Base-by-base conservation (phyloP, 2,113 vertebrate genomes). In the Rhabdornis inornatus region DNA sequence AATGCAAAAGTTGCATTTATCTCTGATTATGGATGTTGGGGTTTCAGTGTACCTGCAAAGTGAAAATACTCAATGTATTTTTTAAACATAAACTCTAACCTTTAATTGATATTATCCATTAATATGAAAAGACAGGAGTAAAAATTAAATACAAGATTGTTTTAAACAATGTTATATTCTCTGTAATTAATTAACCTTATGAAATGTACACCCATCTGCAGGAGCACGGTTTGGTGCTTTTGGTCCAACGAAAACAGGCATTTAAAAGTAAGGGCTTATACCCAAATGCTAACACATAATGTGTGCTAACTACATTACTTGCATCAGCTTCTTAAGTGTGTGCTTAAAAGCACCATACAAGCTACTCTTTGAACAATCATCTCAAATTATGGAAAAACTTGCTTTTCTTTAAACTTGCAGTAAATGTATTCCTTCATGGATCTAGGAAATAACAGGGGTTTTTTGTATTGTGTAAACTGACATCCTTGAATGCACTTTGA, bases 21-120 rank as follows among this genome's bases (percentile, higher is more conserved):
- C 98, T 98, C 98, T 98, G 98, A 97, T 94, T 96, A 98, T 98
- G 98, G 98, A 98, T 98, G 98, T 94, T 97, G 98, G 97, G 90
- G 94, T 97, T 97, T 97, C 92, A 94, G 61, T 90, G 64, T 84
- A 94, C 86, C 42, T 93, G 47, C 87, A 94, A 96, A 94, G 50
- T 65, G 33, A 85, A 94, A 95, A 90, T 64, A 88, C 50, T 80
- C 40, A 30, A 37, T 89, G 69, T 81, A 25, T 24, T 69, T 40
- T 87, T 88, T 79, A 64, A 68, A 66, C 4, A 40, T 33, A 50
- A 65, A 30, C 21, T 87, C 84, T 53, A 72, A 20, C 83, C 61
- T 94, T 93, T 56, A 72, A 80, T 81, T 88, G 55, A 40, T 65
- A 68, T 39, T 93, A 69, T 94, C 90, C 55, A 87, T 88, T 93